phyloP scores from a whole-genome alignment of 2,888 invertebrate species.

The Lepidonotus clava region DNA sequence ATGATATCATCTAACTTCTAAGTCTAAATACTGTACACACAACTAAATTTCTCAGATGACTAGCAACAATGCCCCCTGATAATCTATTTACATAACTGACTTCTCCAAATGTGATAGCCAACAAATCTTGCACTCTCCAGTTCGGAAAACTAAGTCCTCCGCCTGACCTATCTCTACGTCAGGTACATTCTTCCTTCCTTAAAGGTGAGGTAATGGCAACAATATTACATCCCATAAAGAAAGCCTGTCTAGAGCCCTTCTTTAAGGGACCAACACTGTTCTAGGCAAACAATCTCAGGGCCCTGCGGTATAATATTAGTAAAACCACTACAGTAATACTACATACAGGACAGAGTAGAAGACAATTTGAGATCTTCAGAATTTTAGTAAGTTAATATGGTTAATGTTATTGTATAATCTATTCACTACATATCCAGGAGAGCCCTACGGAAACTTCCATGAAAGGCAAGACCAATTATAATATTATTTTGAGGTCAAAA shows the following conservation, averaged over 20 bases:
- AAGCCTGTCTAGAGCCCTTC: constrained; percentile 18
- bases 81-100: neutral
- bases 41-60: neutral
- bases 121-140: constrained; percentile 36
- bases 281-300: constrained; percentile 54
- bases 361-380: constrained; percentile 22
- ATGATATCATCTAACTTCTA: constrained; percentile 23
- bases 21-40: constrained; percentile 26
- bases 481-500: neutral
- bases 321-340: neutral
- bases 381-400: neutral
- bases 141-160: constrained; percentile 15
- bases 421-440: neutral
- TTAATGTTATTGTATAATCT: too few relatives aligned
- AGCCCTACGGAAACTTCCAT: neutral
- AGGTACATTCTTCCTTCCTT: constrained; percentile 13
- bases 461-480: neutral
- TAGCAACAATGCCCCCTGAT: neutral
- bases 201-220: neutral
- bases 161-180: neutral
- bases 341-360: too few relatives aligned
- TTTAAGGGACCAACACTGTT: constrained; percentile 48
- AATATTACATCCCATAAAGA: constrained; percentile 49
- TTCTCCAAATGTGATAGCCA: constrained; percentile 37
- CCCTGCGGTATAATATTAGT: constrained; percentile 4